phyloP scores from a whole-genome alignment of 30 jellyfish, hydroid and myxozoan genomes.

The Pseudorhiza aurosa region DNA sequence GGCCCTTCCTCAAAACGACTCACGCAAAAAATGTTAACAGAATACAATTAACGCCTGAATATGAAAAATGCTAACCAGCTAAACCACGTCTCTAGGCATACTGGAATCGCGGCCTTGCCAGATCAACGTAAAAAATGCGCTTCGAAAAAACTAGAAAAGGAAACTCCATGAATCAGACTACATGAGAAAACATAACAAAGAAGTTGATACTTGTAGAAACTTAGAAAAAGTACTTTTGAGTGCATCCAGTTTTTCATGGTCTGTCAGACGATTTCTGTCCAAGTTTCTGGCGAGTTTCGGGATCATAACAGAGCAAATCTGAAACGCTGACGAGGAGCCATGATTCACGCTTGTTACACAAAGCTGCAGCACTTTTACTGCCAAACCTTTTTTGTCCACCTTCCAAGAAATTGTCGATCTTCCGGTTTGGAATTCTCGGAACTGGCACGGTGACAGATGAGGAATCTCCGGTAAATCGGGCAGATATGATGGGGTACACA shows the following conservation, averaged over 20 bases:
- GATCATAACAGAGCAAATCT: constrained; percentile 78
- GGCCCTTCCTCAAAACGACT: too few relatives aligned
- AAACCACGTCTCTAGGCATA: too few relatives aligned
- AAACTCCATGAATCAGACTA: too few relatives aligned
- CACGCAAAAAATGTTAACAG: too few relatives aligned
- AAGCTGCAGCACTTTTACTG: constrained; percentile 41
- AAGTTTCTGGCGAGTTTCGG: constrained; percentile 76
- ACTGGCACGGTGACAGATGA: not conserved
- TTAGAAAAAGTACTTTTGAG: constrained; percentile 72
- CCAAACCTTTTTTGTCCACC: constrained; percentile 51
- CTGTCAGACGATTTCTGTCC: constrained; percentile 42
- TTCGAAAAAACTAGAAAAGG: too few relatives aligned
- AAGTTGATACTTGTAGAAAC: too few relatives aligned
- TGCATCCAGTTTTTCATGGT: constrained; percentile 35
- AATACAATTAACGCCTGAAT: too few relatives aligned
- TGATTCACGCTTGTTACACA: constrained; percentile 36
- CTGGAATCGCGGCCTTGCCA: too few relatives aligned
- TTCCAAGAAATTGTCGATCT: constrained; percentile 64
- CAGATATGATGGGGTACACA: constrained; percentile 60
- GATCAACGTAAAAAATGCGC: too few relatives aligned
- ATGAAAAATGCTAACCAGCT: too few relatives aligned
- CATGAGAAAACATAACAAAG: too few relatives aligned
- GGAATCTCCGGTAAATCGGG: constrained; percentile 53
- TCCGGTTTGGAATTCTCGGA: constrained; percentile 37
- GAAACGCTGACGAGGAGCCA: constrained; percentile 57